Evolutionary conservation across 2,797 vertebrate species (phyloP), one percentile per base, ranked within the genome.

Genomic region (Molossus alvarezi): DNA sequence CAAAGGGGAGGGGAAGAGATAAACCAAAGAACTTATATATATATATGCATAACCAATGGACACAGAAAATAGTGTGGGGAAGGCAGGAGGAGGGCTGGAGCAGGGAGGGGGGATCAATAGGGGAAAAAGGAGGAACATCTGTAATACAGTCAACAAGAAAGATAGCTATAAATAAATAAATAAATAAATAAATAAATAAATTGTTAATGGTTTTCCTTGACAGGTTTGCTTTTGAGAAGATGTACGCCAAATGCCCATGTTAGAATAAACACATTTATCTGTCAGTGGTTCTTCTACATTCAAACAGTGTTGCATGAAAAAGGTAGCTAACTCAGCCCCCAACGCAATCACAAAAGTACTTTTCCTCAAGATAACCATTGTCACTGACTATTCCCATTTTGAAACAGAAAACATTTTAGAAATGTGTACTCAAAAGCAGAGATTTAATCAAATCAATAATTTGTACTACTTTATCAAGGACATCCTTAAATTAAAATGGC

Each of bases 381-480:
- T 27, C n/a, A 71, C 64, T 79, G 18, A 65, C 72, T 45, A 79
- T 62, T 58, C 13, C 23, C 13, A 73, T 29, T 41, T 41, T 67
- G 51, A 73, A 69, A 88, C 9, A 77, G 23, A 86, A 53, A 92
- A 57, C 81, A 82, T 25, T 37, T 76, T 57, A 37, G 76, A 94
- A 48, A 69, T 33, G 1, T 23, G 5, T 57, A 73, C n/a, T 80
- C 41, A 64, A 77, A 7, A 94, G 27, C 25, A 53, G 33, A 87
- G 14, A 92, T 17, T 58, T 45, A 77, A 82, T 82, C 75, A 81
- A 90, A 72, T 20, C 79, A 69, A 51, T 29, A 65, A 58, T 60
- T 29, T 73, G n/a, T 33, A 73, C 20, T 62, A 85, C 41, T 82
- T 81, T 53, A 91, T 33, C 23, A 45, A 55, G 27, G 18, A 73